These are phyloP conservation scores for Romanogobio albipinnatus DNA, from an alignment of 2,113 vertebrate genomes.

Conservation along the genomic window DNA sequence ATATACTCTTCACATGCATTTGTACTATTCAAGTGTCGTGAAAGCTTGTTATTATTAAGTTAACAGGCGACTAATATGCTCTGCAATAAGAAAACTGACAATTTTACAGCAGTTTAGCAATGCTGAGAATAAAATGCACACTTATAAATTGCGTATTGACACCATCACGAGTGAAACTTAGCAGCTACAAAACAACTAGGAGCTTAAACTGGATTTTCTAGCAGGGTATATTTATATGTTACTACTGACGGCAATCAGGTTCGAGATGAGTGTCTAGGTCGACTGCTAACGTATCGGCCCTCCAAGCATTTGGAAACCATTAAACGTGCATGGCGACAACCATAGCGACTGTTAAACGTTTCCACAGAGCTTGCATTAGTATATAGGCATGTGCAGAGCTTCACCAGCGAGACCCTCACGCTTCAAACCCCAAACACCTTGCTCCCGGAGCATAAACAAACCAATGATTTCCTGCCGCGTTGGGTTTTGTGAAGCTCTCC, in stretches of 20 bases:
- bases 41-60: not conserved
- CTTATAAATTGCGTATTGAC: not conserved
- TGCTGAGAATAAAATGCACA: not conserved
- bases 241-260: not conserved
- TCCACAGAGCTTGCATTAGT: conserved; percentile 1
- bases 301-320: conserved; percentile 1
- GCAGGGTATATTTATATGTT: not conserved
- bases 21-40: not conserved
- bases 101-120: not conserved
- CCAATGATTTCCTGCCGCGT: conserved; percentile 71
- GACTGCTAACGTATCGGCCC: not conserved
- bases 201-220: not conserved
- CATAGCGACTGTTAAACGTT: not conserved
- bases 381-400: not conserved
- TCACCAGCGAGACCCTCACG: not conserved
- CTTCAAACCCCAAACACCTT: conserved; percentile 61
- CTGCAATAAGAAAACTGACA: not conserved
- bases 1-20: not conserved
- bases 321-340: not conserved
- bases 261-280: not conserved
- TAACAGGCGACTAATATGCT: not conserved
- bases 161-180: not conserved
- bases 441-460: conserved; percentile 68
- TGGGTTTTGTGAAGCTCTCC: conserved; percentile 65
- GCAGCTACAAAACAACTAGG: not conserved